Evolutionary conservation across 2,888 invertebrate genomes (phyloP).

Genomic region (Leistus spinibarbis): DNA sequence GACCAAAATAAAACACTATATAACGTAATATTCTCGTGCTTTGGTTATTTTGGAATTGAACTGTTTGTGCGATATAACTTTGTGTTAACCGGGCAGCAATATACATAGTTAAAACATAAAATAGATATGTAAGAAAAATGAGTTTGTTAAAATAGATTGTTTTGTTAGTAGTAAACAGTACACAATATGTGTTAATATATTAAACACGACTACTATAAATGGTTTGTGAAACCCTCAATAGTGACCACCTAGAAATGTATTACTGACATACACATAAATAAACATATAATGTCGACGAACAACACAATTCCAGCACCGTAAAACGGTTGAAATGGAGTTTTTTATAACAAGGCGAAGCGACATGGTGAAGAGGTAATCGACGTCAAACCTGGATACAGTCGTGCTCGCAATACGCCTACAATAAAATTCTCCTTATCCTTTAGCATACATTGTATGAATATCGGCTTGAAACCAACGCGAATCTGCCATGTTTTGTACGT

Average conservation of each 20-base stretch:
- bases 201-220: slow-evolving; percentile 28
- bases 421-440: slow-evolving; percentile 46
- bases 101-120: neutral
- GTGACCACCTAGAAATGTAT: neutral
- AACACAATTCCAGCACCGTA: slow-evolving; percentile 36
- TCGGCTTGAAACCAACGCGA: slow-evolving; percentile 48
- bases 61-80: too few species aligned
- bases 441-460: slow-evolving; percentile 51
- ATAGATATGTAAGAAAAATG: neutral
- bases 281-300: slow-evolving; percentile 32
- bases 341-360: slow-evolving; percentile 30
- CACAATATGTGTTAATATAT: slow-evolving; percentile 6
- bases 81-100: too few species aligned
- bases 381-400: slow-evolving; percentile 53
- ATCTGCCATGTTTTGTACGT: slow-evolving; percentile 50
- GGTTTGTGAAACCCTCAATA: slow-evolving; percentile 17
- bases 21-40: too few species aligned
- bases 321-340: slow-evolving; percentile 19
- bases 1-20: too few species aligned
- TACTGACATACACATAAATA: slow-evolving; percentile 11
- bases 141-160: neutral
- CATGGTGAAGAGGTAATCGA: slow-evolving; percentile 22
- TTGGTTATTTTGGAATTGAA: too few species aligned
- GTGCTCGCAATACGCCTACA: slow-evolving; percentile 52
- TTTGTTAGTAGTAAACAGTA: slow-evolving; percentile 2